These are phyloP conservation scores for Amiota mariae DNA, from an alignment of 2,888 invertebrate species.

Conservation along the genomic window DNA sequence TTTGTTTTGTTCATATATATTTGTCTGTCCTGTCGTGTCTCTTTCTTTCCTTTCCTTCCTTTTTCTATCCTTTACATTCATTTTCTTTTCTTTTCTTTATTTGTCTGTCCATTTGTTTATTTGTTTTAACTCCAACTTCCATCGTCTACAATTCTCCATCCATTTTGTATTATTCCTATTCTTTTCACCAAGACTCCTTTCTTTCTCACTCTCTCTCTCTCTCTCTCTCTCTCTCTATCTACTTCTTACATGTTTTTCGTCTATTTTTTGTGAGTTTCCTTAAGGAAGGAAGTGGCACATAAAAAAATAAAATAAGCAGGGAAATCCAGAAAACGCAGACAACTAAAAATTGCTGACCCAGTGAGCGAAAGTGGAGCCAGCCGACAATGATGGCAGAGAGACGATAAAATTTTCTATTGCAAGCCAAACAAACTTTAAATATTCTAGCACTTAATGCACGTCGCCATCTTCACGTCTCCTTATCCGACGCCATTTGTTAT, in stretches of 20 bases:
- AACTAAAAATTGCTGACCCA: slow-evolving; percentile 13
- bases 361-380: not conserved
- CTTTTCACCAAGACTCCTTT: no score
- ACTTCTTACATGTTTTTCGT: no score
- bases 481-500: not conserved
- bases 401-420: slow-evolving; percentile 4
- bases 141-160: no score
- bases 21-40: not conserved
- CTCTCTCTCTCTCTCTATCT: no score
- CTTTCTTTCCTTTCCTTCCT: not conserved
- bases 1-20: not conserved
- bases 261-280: no score
- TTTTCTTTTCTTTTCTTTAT: not conserved
- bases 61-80: not conserved
- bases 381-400: not conserved
- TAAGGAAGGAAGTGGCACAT: no score
- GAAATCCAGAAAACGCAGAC: no score
- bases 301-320: no score
- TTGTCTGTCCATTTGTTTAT: not conserved
- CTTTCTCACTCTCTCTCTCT: no score
- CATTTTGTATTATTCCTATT: no score
- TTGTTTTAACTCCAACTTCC: no score
- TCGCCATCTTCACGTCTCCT: not conserved
- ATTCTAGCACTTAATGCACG: not conserved
- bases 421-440: slow-evolving; percentile 16